These are phyloP conservation scores for Poeciliopsis infans DNA, from an alignment of 2,797 vertebrate species.

Conservation along the genomic window DNA sequence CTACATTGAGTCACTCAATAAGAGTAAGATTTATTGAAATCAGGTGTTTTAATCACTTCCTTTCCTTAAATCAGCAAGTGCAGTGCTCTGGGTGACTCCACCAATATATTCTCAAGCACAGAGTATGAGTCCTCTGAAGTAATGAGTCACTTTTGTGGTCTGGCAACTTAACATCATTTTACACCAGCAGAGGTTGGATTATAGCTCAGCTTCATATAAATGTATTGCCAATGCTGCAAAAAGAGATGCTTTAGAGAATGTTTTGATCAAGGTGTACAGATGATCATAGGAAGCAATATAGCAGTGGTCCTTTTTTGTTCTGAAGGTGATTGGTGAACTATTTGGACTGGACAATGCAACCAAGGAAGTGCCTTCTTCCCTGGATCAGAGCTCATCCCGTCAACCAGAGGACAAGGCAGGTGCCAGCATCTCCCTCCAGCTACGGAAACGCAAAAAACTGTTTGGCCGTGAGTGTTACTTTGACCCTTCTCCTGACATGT, in stretches of 20 bases:
- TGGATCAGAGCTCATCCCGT: conserved; percentile 53
- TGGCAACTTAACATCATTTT: background rate
- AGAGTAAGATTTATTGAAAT: background rate
- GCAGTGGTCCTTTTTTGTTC: background rate
- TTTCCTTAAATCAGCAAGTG: background rate
- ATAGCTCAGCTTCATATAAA: background rate
- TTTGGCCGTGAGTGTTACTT: conserved; percentile 71
- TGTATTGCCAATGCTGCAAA: background rate
- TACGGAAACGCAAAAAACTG: conserved; percentile 78
- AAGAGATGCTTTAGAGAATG: background rate
- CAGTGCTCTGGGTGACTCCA: background rate
- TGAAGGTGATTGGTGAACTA: conserved; percentile 85
- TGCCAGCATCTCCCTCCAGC: conserved; percentile 29
- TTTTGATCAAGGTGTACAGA: conserved; percentile 4
- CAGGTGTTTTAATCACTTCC: background rate
- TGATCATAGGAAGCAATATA: conserved; percentile 1
- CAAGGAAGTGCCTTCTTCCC: conserved; percentile 39
- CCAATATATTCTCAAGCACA: background rate
- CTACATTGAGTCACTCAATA: background rate
- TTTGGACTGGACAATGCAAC: conserved; percentile 54
- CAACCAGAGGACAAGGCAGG: conserved; percentile 57
- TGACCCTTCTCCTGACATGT: background rate
- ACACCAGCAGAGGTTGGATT: background rate
- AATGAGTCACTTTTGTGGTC: background rate
- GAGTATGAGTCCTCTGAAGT: background rate